phyloP scores from a whole-genome alignment of 2,888 invertebrate species.

The Melanostoma scalare region DNA sequence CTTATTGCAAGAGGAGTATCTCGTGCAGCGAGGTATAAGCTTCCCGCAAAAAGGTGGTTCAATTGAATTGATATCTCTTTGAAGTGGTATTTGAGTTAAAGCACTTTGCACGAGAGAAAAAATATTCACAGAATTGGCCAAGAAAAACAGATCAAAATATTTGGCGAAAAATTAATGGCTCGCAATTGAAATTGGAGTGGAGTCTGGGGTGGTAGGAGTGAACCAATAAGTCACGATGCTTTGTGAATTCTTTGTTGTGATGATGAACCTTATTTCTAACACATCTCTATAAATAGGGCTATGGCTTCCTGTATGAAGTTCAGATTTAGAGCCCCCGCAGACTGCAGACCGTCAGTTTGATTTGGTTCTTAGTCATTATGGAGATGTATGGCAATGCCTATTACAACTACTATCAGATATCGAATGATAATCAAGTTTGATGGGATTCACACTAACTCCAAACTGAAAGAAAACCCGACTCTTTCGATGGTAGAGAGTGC shows the following conservation, averaged over 20 bases:
- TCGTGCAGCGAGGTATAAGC: slow-evolving; percentile 8
- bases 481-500: too few relatives aligned
- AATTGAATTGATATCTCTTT: slow-evolving; percentile 63
- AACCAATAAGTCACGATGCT: slow-evolving; percentile 46
- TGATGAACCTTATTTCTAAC: too few relatives aligned
- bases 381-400: too few relatives aligned
- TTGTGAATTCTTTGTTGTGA: neutral
- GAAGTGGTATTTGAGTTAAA: slow-evolving; percentile 33
- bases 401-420: too few relatives aligned
- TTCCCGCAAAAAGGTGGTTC: slow-evolving; percentile 46
- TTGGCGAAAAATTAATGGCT: slow-evolving; percentile 56
- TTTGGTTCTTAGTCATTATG: too few relatives aligned
- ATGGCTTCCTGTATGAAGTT: too few relatives aligned
- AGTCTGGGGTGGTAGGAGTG: slow-evolving; percentile 15
- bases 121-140: slow-evolving; percentile 28
- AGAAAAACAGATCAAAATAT: slow-evolving; percentile 62
- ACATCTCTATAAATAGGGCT: too few relatives aligned
- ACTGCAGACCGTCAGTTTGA: too few relatives aligned
- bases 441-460: too few relatives aligned
- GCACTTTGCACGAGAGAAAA: slow-evolving; percentile 6
- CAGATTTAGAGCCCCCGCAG: too few relatives aligned
- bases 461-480: too few relatives aligned
- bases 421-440: too few relatives aligned
- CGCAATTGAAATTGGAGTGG: slow-evolving; percentile 1
- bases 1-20: slow-evolving; percentile 33